phyloP scores from a whole-genome alignment of 2,888 invertebrate genomes.

The Minunthozetes semirufus region DNA sequence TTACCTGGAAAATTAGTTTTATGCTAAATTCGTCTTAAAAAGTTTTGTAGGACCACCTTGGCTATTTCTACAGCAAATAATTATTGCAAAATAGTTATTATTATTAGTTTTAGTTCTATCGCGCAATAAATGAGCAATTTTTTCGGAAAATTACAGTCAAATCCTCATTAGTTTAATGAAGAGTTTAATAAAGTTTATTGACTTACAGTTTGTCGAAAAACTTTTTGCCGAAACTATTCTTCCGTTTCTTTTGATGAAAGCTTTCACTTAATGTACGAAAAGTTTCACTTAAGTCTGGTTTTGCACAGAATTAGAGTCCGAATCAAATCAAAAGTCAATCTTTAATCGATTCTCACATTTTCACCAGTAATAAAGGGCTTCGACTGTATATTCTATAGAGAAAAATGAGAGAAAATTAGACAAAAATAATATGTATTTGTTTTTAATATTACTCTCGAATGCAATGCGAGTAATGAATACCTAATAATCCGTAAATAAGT shows the following conservation, averaged over 20 bases:
- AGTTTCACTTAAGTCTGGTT: not conserved
- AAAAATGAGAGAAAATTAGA: not conserved
- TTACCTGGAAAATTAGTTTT: too few species aligned
- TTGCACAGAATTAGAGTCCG: not conserved
- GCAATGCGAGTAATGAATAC: not conserved
- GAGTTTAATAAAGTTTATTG: not conserved
- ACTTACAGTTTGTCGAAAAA: not conserved
- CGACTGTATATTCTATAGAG: not conserved
- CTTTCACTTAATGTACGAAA: not conserved
- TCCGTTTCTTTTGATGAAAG: not conserved
- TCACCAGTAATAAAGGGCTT: not conserved
- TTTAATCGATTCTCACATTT: not conserved
- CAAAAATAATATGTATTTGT: not conserved
- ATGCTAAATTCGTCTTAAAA: too few species aligned
- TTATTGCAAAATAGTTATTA: not conserved
- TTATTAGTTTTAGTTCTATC: not conserved
- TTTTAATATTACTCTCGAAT: not conserved
- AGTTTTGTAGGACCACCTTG: too few species aligned
- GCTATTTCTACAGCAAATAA: not conserved
- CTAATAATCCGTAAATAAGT: not conserved
- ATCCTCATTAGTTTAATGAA: not conserved
- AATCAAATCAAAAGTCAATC: not conserved
- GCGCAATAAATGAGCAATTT: not conserved
- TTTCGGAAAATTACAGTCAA: not conserved
- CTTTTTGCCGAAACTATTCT: not conserved